phyloP scores from a whole-genome alignment of 2,888 invertebrate species.

The Pyrrhosoma nymphula region DNA sequence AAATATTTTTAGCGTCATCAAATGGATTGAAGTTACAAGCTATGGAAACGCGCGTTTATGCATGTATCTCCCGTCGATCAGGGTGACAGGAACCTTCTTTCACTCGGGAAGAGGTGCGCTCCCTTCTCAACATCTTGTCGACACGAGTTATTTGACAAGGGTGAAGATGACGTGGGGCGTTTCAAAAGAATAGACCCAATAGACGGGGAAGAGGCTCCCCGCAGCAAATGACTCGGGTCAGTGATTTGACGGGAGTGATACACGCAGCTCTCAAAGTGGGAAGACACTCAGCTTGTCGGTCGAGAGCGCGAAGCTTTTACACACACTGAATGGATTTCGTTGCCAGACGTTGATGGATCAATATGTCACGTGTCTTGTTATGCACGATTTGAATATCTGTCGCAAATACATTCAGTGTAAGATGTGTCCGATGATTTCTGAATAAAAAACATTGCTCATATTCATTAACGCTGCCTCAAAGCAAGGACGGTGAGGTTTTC shows the following conservation, averaged over 20 bases:
- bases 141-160: conserved; percentile 26
- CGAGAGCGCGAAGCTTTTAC: background rate
- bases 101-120: background rate
- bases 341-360: background rate
- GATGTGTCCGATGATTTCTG: too few relatives aligned
- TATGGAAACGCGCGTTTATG: background rate
- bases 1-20: background rate
- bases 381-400: background rate
- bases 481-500: too few relatives aligned
- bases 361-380: background rate
- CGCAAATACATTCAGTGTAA: too few relatives aligned
- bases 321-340: background rate
- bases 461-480: too few relatives aligned
- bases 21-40: background rate
- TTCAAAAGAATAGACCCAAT: background rate
- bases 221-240: conserved; percentile 4
- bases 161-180: conserved; percentile 8
- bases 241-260: conserved; percentile 27
- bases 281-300: background rate
- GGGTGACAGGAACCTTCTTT: background rate
- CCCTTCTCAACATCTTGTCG: background rate
- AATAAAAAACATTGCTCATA: too few relatives aligned
- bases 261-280: background rate
- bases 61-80: background rate
- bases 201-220: background rate